A percentile compares a stretch with the other conserved stretches of the same genome.
These are phyloP conservation scores for Knipowitschia caucasica DNA, from an alignment of 2,797 vertebrate genomes.

Conservation along the genomic window DNA sequence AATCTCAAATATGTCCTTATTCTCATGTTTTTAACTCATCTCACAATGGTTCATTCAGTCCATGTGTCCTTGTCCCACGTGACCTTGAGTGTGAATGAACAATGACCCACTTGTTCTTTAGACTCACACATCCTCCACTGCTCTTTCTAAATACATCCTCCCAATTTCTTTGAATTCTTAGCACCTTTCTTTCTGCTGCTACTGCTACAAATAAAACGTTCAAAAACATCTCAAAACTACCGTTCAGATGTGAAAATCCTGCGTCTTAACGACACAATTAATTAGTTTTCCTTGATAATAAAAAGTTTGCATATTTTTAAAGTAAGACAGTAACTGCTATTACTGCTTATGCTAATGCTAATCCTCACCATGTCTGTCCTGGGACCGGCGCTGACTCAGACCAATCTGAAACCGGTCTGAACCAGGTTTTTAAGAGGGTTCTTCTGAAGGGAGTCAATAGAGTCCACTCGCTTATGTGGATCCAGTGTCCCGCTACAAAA, in stretches of 20 bases:
- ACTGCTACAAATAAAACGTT: no score
- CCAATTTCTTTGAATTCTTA: background rate
- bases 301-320: constrained; percentile 1
- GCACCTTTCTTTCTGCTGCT: background rate
- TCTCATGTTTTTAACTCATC: no score
- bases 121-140: no score
- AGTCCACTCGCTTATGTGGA: constrained; percentile 19
- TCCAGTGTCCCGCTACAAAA: constrained; percentile 60
- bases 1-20: no score
- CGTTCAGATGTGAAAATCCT: background rate
- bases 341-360: background rate
- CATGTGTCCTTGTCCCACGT: no score
- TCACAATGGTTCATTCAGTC: no score
- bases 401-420: background rate
- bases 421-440: constrained; percentile 13
- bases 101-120: no score
- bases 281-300: constrained; percentile 8
- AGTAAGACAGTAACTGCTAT: background rate
- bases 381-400: background rate
- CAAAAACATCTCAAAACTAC: background rate
- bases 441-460: background rate
- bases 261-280: background rate
- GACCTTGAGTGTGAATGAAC: background rate
- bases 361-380: background rate
- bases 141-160: no score